Conservation (phyloP, 2,888 invertebrate genomes). For the Dryobota labecula region DNA sequence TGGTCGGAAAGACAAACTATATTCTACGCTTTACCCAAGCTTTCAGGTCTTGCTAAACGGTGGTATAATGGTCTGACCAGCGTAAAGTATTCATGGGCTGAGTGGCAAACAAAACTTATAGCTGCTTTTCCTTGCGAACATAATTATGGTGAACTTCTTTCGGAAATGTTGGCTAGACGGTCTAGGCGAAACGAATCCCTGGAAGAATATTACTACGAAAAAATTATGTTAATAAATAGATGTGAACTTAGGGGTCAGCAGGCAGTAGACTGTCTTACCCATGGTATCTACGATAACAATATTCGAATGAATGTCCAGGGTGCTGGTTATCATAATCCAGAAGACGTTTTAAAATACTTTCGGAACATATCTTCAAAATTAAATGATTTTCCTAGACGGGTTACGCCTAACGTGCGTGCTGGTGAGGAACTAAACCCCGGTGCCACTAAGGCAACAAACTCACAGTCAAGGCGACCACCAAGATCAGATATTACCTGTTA, state of each 20-base stretch:
- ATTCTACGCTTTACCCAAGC: not conserved
- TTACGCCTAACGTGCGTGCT: no score
- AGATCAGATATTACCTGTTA: not conserved
- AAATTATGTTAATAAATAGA: not conserved
- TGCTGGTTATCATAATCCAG: not conserved
- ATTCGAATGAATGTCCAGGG: not conserved
- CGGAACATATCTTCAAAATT: not conserved
- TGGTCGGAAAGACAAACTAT: not conserved
- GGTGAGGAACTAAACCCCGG: no score
- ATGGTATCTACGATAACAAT: not conserved
- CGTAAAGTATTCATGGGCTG: not conserved
- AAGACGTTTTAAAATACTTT: not conserved
- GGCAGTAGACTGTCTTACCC: no score
- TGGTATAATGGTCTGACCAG: not conserved
- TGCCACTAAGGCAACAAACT: no score
- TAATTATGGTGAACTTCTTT: not conserved
- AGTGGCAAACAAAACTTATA: not conserved
- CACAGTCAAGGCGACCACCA: not conserved
- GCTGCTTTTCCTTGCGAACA: not conserved
- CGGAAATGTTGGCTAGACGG: not conserved
- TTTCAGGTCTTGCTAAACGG: not conserved
- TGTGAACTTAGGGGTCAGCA: no score
- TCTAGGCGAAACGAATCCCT: not conserved
- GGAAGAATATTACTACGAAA: conserved; percentile 1
- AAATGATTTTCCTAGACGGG: not conserved